Conservation (phyloP, 1,140 invertebrate genomes). For the Drosophila aff. region DNA sequence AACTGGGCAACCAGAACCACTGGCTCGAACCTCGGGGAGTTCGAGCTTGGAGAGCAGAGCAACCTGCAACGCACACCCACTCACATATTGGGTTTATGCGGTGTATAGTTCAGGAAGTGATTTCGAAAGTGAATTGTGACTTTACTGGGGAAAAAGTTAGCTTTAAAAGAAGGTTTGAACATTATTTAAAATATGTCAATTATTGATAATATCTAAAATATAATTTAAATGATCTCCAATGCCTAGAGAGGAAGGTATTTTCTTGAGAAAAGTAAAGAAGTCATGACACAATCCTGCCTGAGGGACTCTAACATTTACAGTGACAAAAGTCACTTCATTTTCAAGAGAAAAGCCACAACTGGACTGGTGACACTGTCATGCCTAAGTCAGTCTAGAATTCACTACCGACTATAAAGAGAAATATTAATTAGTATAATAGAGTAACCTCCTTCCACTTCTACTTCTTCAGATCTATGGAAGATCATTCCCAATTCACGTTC, state of each 20-base stretch:
- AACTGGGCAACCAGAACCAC: slow-evolving; percentile 37
- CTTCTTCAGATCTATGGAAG: neutral
- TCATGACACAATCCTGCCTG: too few relatives aligned
- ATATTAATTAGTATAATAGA: neutral
- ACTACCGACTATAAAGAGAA: neutral
- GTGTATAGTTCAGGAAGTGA: neutral
- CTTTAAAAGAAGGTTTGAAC: too few relatives aligned
- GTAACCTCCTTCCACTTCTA: neutral
- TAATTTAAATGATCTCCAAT: too few relatives aligned
- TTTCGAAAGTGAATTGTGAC: neutral
- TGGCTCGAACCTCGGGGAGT: slow-evolving; percentile 28
- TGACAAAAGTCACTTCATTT: neutral
- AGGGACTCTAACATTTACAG: neutral
- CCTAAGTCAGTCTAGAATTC: neutral
- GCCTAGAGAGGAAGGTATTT: neutral
- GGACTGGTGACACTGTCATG: neutral
- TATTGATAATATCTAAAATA: too few relatives aligned
- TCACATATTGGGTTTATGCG: slow-evolving; percentile 16
- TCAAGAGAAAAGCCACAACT: neutral
- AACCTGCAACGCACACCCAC: slow-evolving; percentile 36
- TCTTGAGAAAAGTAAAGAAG: neutral
- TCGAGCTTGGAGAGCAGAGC: slow-evolving; percentile 19
- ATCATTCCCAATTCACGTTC: neutral
- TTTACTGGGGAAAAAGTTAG: too few relatives aligned
- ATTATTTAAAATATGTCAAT: too few relatives aligned